Evolutionary conservation across 2,113 vertebrate genomes (phyloP).

Genomic region (Cichladusa arquata): DNA sequence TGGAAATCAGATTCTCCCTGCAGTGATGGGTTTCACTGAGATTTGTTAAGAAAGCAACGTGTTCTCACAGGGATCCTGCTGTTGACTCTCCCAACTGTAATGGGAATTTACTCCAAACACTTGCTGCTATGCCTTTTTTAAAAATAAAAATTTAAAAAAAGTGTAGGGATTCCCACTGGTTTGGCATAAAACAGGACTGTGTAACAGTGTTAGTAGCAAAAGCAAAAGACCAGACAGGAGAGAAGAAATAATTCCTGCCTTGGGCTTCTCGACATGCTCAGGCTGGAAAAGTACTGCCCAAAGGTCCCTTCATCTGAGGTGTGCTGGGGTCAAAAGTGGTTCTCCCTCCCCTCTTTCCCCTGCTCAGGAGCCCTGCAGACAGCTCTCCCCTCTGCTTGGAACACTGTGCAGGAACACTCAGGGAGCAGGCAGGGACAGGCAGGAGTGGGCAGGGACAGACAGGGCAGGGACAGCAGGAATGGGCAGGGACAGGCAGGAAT

Average conservation of each 20-base stretch:
- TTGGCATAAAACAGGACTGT: neutral
- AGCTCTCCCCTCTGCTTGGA: neutral
- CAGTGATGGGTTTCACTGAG: neutral
- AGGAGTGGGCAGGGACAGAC: neutral
- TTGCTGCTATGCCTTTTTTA: neutral
- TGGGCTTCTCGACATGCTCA: neutral
- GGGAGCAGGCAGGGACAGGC: neutral
- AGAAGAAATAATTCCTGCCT: neutral
- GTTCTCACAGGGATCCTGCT: neutral
- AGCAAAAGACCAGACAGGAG: neutral
- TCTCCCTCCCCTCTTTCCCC: neutral
- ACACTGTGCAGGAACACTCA: rapidly evolving
- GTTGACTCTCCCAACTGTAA: neutral
- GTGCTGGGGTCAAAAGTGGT: neutral
- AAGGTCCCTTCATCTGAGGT: neutral
- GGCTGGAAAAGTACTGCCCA: neutral
- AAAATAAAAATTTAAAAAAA: neutral
- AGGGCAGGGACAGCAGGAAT: neutral
- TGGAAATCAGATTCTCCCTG: neutral
- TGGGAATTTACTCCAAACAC: neutral
- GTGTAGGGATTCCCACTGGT: neutral
- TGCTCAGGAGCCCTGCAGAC: neutral
- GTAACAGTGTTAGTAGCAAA: neutral
- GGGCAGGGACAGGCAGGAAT: neutral
- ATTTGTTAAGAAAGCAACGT: neutral